Evolutionary conservation across 2,797 vertebrate species (phyloP).

Genomic region (Octomys mimax): DNA sequence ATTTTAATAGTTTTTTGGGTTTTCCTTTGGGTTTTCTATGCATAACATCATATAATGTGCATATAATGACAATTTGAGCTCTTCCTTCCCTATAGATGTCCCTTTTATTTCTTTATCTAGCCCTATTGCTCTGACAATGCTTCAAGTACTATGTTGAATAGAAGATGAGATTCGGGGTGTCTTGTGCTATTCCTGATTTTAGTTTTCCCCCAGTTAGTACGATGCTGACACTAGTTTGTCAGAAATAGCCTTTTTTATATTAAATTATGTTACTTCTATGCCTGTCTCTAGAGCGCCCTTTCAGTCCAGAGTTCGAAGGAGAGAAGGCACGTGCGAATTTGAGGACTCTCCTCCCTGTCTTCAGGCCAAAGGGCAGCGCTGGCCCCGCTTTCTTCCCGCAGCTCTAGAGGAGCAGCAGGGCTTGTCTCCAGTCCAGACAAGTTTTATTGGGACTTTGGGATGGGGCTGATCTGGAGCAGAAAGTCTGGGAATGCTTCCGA

Average conservation of each 20-base stretch:
- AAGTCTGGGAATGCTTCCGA: not conserved
- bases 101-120: too few relatives aligned
- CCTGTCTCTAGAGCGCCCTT: conserved; percentile 51
- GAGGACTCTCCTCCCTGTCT: not conserved
- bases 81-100: too few relatives aligned
- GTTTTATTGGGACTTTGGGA: not conserved
- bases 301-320: not conserved
- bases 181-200: not conserved
- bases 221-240: too few relatives aligned
- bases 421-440: not conserved
- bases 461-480: not conserved
- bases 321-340: not conserved
- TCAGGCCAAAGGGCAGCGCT: conserved; percentile 65
- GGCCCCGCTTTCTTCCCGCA: conserved; percentile 13
- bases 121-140: too few relatives aligned
- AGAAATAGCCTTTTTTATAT: too few relatives aligned
- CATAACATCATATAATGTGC: too few relatives aligned
- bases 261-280: too few relatives aligned
- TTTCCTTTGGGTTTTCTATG: not conserved
- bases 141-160: too few relatives aligned
- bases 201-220: not conserved
- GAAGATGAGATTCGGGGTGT: too few relatives aligned
- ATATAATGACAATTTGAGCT: too few relatives aligned
- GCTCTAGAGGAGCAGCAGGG: conserved; percentile 36
- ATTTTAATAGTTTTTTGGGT: not conserved